Evolutionary conservation across 2,797 vertebrate genomes (phyloP).

Genomic region (Gorsachius magnificus): DNA sequence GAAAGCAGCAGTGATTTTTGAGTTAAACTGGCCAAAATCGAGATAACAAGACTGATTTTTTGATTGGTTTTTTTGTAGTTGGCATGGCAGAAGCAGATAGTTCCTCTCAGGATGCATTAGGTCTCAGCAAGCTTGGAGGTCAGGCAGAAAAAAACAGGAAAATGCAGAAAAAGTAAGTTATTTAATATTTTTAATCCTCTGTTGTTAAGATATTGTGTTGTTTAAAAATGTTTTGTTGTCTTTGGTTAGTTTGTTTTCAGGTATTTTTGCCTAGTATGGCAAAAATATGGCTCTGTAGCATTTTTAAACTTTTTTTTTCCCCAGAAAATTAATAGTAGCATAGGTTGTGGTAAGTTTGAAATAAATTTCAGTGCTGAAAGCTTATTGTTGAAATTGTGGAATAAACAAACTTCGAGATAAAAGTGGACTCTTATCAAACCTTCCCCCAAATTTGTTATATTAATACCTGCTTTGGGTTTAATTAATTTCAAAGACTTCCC

Average conservation of each 20-base stretch:
- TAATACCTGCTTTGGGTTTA: background rate
- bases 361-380: background rate
- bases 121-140: slow-evolving; percentile 88
- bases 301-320: background rate
- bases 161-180: slow-evolving; percentile 96
- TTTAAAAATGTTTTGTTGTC: background rate
- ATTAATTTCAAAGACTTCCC: background rate
- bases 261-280: background rate
- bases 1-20: background rate
- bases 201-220: background rate
- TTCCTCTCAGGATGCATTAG: slow-evolving; percentile 86
- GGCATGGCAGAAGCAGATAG: slow-evolving; percentile 85
- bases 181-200: background rate
- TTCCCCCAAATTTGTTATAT: background rate
- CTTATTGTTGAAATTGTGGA: background rate
- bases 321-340: background rate
- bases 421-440: background rate
- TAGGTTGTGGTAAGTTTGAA: background rate
- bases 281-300: background rate
- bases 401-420: background rate
- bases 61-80: slow-evolving; percentile 62
- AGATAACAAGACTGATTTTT: background rate
- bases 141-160: slow-evolving; percentile 94
- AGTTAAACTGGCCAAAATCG: background rate
- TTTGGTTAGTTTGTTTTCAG: background rate